Base-by-base conservation (phyloP, 2,888 invertebrate genomes). In the Synanthedon tipuliformis region DNA sequence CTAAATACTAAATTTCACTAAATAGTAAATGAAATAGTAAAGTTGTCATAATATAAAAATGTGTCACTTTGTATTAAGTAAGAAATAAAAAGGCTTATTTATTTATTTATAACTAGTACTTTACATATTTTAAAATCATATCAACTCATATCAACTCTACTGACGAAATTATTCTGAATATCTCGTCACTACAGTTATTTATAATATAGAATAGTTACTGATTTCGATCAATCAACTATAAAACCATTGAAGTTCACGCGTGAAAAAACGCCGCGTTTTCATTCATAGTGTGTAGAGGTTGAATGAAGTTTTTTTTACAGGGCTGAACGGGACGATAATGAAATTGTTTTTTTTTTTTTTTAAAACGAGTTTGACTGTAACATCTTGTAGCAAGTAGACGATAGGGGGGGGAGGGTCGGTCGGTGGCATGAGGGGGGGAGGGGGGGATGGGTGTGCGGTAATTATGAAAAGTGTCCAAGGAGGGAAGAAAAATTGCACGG, bases 391-490 rank as follows among this genome's bases (percentile, higher is more conserved):
- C 72, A 74, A 77, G 75, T 64, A 64, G 55, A 57, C 60, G 60
- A 62, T 57, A 64, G 63, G 64, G 60, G 63, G 67, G n/a, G n/a
- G n/a, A n/a, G n/a, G n/a, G n/a, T n/a, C n/a, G n/a, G 66, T 63
- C 64, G 70, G 71, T 34, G 34, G 34, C 34, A 34, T 1, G 34
- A 34, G 34, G 34, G 3, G 34, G 34, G 34, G 34, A 10, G 34
- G 3, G 34, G 34, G 34, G 34, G 34, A 23, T 34, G 34, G 34
- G 34, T 34, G 69, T 65, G 71, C 71, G 73, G 81, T 85, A 84
- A 87, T 86, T 85, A 84, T 82, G 85, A 84, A 85, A 84, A 87
- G 85, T 85, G 86, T 85, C 81, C 75, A 63, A 69, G 64, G 59
- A 64, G 79, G 76, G 73, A 65, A 74, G 77, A 81, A 79, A 82